Evolutionary conservation across 2,113 vertebrate species (phyloP), one percentile per base, ranked within the genome.

Genomic region (Thunnus thynnus): DNA sequence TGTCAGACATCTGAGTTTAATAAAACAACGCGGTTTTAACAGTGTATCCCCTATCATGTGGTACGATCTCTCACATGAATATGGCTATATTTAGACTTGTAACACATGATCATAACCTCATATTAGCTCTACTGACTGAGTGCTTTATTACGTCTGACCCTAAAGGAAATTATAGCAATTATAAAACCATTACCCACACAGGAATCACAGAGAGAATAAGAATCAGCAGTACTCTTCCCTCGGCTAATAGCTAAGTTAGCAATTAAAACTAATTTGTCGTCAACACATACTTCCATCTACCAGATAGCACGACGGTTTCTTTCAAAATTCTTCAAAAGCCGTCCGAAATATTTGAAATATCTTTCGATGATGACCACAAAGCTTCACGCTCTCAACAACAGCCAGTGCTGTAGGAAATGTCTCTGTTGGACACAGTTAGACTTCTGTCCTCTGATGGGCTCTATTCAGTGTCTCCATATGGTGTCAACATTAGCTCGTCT

Each of bases 21-120:
- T 63, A 4, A 64, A 70, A 83, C 67, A 57, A 44, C 68, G 57
- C 30, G 4, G 32, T 69, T 36, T 30, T 80, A 79, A 85, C 74
- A 5, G 30, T 70, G 64, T 62, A 9, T 63, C 76, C 13, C 17
- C 22, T 3, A 22, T 60, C 76, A 60, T 90, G 58, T 84, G 78
- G 81, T 67, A 12, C 11, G 22, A 10, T n/a, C n/a, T 57, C 56
- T 72, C n/a, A 52, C 44, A 71, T 73, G 55, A 69, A 72, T 25
- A 68, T 54, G 63, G 73, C 72, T 88, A 65, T 80, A 72, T 76
- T 84, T 76, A 73, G 48, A 10, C 66, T 67, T 64, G 22, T 47
- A 86, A 68, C 71, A 54, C 68, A 82, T 86, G 74, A 82, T 81
- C 48, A 36, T 60, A 54, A 56, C 62, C 50, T 77, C 51, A 57